phyloP scores from a whole-genome alignment of 37 sponge, comb jelly and placozoan genomes.

The Diacarnus erythraeanus region DNA sequence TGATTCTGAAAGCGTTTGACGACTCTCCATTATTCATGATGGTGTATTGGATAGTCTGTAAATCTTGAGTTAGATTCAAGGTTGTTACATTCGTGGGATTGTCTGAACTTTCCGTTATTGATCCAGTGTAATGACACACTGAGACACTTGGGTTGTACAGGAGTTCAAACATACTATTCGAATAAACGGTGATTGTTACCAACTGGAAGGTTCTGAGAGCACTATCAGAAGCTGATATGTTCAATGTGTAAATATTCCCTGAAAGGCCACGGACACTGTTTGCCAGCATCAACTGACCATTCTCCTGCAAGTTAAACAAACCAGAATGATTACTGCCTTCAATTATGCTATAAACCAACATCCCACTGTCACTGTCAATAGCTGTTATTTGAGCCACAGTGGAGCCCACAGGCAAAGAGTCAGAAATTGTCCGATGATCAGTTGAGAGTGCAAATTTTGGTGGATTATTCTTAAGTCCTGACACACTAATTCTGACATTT shows the following conservation, averaged over 20 bases:
- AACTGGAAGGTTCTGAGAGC: constrained; percentile 38
- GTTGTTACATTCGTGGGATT: not conserved
- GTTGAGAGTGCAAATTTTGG: constrained; percentile 34
- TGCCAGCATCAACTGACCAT: constrained; percentile 40
- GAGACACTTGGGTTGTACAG: constrained; percentile 26
- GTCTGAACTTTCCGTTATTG: constrained; percentile 22
- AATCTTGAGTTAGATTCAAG: not conserved
- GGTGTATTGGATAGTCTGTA: not conserved
- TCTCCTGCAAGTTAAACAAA: constrained; percentile 29
- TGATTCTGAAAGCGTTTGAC: constrained; percentile 17
- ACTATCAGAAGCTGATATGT: constrained; percentile 39
- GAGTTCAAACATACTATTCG: constrained; percentile 1
- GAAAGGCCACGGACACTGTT: no score
- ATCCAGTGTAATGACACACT: constrained; percentile 27
- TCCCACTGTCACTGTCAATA: constrained; percentile 40
- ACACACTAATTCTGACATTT: constrained; percentile 23
- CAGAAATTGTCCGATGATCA: constrained; percentile 41
- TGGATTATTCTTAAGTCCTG: constrained; percentile 47
- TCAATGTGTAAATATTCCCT: constrained; percentile 35
- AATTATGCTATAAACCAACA: constrained; percentile 31
- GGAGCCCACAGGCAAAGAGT: constrained; percentile 5
- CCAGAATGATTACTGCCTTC: constrained; percentile 5
- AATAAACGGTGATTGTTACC: constrained; percentile 41
- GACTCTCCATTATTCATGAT: constrained; percentile 8
- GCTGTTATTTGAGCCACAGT: constrained; percentile 23